Conservation (phyloP, 1,140 invertebrate species). For the Eciton burchellii region DNA sequence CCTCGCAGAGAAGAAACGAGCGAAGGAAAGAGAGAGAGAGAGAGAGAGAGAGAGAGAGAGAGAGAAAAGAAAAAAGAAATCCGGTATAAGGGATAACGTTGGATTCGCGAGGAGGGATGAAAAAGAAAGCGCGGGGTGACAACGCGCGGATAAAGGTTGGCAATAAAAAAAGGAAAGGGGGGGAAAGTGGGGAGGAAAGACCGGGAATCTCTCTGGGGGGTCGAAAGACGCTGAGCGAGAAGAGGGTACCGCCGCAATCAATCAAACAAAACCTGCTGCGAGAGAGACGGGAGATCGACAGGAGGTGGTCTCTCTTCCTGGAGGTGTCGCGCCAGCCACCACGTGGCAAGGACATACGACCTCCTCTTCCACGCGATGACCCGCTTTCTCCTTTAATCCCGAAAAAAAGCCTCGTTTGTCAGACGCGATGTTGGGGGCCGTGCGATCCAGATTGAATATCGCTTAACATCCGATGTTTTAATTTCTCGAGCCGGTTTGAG, state of each 20-base stretch:
- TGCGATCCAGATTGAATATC: slow-evolving; percentile 1
- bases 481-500: not conserved
- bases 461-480: not conserved
- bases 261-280: slow-evolving; percentile 56
- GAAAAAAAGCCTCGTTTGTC: slow-evolving; percentile 54
- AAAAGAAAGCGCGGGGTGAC: not conserved
- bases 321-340: not conserved
- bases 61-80: too few relatives aligned
- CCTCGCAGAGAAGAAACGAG: too few relatives aligned
- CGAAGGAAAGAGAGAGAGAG: too few relatives aligned
- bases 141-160: slow-evolving; percentile 6
- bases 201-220: not conserved
- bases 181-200: too few relatives aligned
- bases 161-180: slow-evolving; percentile 13
- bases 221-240: slow-evolving; percentile 5
- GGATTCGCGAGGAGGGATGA: not conserved
- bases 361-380: slow-evolving; percentile 7
- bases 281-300: slow-evolving; percentile 39
- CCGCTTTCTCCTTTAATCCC: slow-evolving; percentile 43
- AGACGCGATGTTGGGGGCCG: slow-evolving; percentile 15
- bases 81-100: not conserved
- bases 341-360: slow-evolving; percentile 24
- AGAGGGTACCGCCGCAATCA: slow-evolving; percentile 26
- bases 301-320: slow-evolving; percentile 4
- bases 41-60: too few relatives aligned